Base-by-base conservation (phyloP, 2,113 vertebrate species). In the Cynocephalus volans region DNA sequence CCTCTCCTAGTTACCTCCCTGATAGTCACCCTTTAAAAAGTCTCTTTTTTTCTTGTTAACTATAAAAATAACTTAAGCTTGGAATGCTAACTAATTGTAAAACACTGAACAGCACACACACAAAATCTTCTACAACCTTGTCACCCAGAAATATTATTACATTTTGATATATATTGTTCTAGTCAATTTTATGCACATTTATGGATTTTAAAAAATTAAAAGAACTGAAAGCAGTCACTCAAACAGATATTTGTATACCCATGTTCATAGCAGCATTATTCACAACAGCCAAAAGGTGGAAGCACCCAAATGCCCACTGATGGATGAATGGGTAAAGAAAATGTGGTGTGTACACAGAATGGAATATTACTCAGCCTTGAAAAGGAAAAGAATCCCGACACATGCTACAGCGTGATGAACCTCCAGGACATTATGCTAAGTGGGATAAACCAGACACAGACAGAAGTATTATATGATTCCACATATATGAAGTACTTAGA, bases 331-430 rank as follows among this genome's bases (percentile, higher is more conserved):
- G 28, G 21, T 24, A 26, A 58, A 84, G 28, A 13, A 26, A 56
- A 24, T 12, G 28, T 15, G 54, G 28, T 17, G 0, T 1, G 1
- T 2, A 21, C 13, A 17, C 0, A 18, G 6, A 2, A 21, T 1
- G 17, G 36, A 7, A 17, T 11, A 17, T 9, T 23, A 54, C 4
- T 41, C 67, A 65, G 54, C 58, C 56, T 84, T 23, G 5, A 60
- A 75, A 36, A 48, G 60, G 76, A n/a, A 58, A 65, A 41, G 15
- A 6, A 24, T 23, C 36, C 70, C 36, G 50, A 54, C 6, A 33
- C 19, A 56, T 36, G 56, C 72, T 67, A 6, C 5, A 3, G 4
- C 26, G 7, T 0, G 26, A 72, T 41, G 62, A 56, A 52, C 73
- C 58, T 13, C 52, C 52, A 90, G 56, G 36, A 73, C 3, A 0